A percentile compares a stretch with the other conserved stretches of the same genome.
Evolutionary conservation across 2,113 vertebrate species (phyloP).

Genomic region (Phyllopteryx taeniolatus): DNA sequence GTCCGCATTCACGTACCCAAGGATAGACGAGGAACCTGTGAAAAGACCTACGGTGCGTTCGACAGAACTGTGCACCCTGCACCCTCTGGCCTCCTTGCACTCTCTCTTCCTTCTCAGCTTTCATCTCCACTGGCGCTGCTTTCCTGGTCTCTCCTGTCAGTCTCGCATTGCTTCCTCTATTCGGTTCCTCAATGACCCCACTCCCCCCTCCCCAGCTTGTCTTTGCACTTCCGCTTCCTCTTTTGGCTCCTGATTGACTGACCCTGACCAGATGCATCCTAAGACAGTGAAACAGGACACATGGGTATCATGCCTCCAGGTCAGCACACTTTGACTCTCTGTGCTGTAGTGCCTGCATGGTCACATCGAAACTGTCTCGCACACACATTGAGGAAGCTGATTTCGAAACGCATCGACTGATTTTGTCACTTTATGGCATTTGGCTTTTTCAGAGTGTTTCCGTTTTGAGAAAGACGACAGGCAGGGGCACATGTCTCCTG

Average conservation of each 20-base stretch:
- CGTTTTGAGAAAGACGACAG: conserved; percentile 75
- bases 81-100: conserved; percentile 36
- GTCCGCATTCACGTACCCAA: conserved; percentile 74
- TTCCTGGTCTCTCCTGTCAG: conserved; percentile 33
- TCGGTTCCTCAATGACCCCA: conserved; percentile 60
- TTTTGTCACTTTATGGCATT: conserved; percentile 10
- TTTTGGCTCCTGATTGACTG: conserved; percentile 61
- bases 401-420: conserved; percentile 8
- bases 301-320: conserved; percentile 47
- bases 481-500: conserved; percentile 49
- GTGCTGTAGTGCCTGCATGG: conserved; percentile 13
- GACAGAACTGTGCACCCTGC: background rate
- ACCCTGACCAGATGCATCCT: conserved; percentile 72
- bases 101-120: conserved; percentile 60
- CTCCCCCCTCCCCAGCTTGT: conserved; percentile 34
- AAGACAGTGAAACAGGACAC: conserved; percentile 45
- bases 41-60: conserved; percentile 78
- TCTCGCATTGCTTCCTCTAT: conserved; percentile 60
- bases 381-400: conserved; percentile 8
- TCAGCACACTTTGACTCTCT: conserved; percentile 31
- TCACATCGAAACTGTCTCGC: conserved; percentile 5
- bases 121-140: conserved; percentile 25
- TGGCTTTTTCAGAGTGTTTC: conserved; percentile 76
- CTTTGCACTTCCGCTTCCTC: conserved; percentile 68
- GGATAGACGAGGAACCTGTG: conserved; percentile 62